These are phyloP conservation scores for Tethea ocularis DNA, from an alignment of 2,888 invertebrate species.

Conservation along the genomic window DNA sequence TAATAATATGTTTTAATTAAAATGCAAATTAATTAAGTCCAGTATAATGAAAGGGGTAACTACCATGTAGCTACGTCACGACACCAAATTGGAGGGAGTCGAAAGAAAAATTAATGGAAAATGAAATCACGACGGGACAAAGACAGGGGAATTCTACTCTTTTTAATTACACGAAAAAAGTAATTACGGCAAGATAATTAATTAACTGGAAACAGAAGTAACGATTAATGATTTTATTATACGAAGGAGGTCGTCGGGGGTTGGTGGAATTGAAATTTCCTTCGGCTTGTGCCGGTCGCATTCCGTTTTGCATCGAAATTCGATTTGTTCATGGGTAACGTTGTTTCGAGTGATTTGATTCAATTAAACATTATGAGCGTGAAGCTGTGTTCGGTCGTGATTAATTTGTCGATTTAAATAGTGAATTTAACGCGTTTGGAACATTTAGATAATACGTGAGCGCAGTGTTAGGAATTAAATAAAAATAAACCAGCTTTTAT, in stretches of 20 bases:
- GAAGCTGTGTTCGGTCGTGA: conserved; percentile 49
- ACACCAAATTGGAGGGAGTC: conserved; percentile 85
- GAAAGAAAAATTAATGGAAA: conserved; percentile 84
- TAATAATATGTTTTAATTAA: conserved; percentile 81
- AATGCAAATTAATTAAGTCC: conserved; percentile 82
- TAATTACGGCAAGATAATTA: conserved; percentile 84
- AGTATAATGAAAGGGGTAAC: conserved; percentile 80
- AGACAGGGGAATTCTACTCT: conserved; percentile 83
- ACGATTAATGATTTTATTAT: conserved; percentile 85
- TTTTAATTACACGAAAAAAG: conserved; percentile 84
- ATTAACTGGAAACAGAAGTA: conserved; percentile 84
- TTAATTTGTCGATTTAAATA: conserved; percentile 45
- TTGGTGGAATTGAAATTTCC: conserved; percentile 75
- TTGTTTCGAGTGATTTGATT: conserved; percentile 71
- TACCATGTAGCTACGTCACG: conserved; percentile 77
- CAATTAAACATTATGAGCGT: conserved; percentile 66
- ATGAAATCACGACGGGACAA: conserved; percentile 83
- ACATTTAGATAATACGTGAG: conserved; percentile 7
- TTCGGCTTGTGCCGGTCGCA: conserved; percentile 56
- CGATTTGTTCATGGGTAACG: conserved; percentile 64
- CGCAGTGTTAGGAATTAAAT: not conserved
- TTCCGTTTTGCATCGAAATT: conserved; percentile 67
- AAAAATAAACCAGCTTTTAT: not conserved
- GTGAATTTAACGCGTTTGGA: conserved; percentile 11
- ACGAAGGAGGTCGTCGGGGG: conserved; percentile 78